Base-by-base conservation (phyloP, 2,797 vertebrate genomes). In the Helicolenus hilgendorfi region DNA sequence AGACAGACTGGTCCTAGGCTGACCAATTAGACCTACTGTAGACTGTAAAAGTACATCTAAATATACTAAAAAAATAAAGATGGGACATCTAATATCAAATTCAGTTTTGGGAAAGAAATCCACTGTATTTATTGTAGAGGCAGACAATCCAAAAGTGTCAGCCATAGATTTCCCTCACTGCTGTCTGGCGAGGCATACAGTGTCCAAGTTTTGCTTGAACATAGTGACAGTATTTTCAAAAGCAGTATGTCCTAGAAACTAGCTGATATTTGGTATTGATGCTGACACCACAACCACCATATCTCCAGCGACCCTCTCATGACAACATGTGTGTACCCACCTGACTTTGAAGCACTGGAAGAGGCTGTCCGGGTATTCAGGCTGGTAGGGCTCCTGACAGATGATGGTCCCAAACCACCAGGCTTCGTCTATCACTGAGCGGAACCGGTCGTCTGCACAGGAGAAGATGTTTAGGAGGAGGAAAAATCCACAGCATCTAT, bases 341-440 rank as follows among this genome's bases (percentile, higher is more conserved):
- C 98, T 98, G 91, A 99, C 99, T 97, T 98, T 97, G 83, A 99
- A 99, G 94, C 99, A 99, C 96, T 99, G 99, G 92, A 99, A 99
- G 86, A 98, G 98, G 88, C 99, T 99, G 91, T 99, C 99, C 0
- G 99, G 98, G 92, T 99, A 99, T 68, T 99, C 98, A 0, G 94
- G 78, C 79, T 99, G 99, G 84, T 98, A 99, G 0, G 99, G 99
- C 73, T 99, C 99, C 96, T 99, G 99, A 89, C 98, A 98, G 71
- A 98, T 92, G 67, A 99, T 98, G n/a, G 97, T 98, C 92, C 99
- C 99, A 95, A 99, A 99, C 99, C 99, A 99, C 99, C 99, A 99
- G 10, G 98, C 99, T 2, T 99, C 99, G 2, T 99, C 99, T 73
- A 99, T 99, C 78, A 99, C 98, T 4, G 98, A 99, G 64, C 99